Evolutionary conservation across 2,113 vertebrate species (phyloP).

Genomic region (Brienomyrus brachyistius): DNA sequence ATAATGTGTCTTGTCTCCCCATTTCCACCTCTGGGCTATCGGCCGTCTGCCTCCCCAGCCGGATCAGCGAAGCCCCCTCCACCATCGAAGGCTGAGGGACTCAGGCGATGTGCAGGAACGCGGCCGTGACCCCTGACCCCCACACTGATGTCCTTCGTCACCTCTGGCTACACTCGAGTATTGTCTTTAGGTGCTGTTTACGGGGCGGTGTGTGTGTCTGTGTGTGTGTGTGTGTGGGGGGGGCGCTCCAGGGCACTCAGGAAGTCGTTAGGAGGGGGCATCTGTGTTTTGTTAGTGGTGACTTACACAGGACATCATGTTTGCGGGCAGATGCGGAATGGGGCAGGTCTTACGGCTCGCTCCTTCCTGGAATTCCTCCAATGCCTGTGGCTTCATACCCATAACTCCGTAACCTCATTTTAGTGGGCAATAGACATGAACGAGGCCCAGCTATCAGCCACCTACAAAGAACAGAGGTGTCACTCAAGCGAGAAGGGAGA

Average conservation of each 20-base stretch:
- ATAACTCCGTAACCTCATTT: slow-evolving; percentile 10
- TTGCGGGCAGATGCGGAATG: not conserved
- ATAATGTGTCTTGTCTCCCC: not conserved
- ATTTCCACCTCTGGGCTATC: not conserved
- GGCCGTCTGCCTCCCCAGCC: not conserved
- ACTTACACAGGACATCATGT: not conserved
- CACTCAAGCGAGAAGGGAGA: not conserved
- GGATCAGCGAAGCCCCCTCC: not conserved
- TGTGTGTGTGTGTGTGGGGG: too few relatives aligned
- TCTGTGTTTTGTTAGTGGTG: slow-evolving; percentile 16
- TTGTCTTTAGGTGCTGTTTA: not conserved
- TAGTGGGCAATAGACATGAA: not conserved
- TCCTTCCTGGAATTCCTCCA: not conserved
- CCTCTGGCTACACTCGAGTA: not conserved
- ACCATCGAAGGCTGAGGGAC: not conserved
- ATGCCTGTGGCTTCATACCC: not conserved
- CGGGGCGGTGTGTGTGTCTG: not conserved
- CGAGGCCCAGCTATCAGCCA: not conserved
- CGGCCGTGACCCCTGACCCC: not conserved
- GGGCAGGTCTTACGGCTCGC: not conserved
- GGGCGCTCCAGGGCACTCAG: not conserved
- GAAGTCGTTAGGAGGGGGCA: slow-evolving; percentile 4
- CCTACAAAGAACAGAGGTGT: not conserved
- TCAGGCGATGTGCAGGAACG: not conserved
- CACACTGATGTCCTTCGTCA: not conserved